Conservation (phyloP, 2,113 vertebrate genomes). For the Atherinomorus stipes region DNA sequence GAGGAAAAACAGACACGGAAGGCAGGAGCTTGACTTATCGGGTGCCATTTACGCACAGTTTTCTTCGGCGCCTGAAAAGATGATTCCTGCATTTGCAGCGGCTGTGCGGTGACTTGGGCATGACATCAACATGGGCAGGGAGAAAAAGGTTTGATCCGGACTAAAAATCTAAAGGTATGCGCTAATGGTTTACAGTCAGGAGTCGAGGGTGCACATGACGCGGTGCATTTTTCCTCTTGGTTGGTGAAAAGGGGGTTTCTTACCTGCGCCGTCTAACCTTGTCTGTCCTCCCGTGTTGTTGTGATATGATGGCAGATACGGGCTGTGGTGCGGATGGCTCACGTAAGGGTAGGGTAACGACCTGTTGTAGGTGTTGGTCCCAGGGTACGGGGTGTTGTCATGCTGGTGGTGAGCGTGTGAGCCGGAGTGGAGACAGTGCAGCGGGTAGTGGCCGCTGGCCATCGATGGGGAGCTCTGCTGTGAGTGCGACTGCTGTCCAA, state of each 20-base stretch:
- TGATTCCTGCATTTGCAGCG: constrained; percentile 39
- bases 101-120: constrained; percentile 26
- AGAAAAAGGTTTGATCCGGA: constrained; percentile 41
- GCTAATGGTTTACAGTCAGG: constrained; percentile 13
- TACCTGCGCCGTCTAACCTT: constrained; percentile 97
- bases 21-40: constrained; percentile 47
- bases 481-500: constrained; percentile 94
- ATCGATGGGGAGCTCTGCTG: constrained; percentile 92
- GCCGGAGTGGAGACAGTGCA: constrained; percentile 95
- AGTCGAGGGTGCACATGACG: constrained; percentile 27
- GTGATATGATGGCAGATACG: constrained; percentile 97
- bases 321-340: constrained; percentile 97
- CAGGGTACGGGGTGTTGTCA: constrained; percentile 90
- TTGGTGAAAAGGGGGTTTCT: constrained; percentile 75
- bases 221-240: constrained; percentile 33
- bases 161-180: constrained; percentile 10
- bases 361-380: constrained; percentile 94
- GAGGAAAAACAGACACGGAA: not conserved
- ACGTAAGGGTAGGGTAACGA: constrained; percentile 95
- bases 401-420: constrained; percentile 92
- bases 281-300: constrained; percentile 92
- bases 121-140: constrained; percentile 35
- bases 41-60: constrained; percentile 54
- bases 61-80: constrained; percentile 21
- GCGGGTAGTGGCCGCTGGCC: constrained; percentile 94